Conservation (phyloP, 2,113 vertebrate genomes). For the Butorides virescens region DNA sequence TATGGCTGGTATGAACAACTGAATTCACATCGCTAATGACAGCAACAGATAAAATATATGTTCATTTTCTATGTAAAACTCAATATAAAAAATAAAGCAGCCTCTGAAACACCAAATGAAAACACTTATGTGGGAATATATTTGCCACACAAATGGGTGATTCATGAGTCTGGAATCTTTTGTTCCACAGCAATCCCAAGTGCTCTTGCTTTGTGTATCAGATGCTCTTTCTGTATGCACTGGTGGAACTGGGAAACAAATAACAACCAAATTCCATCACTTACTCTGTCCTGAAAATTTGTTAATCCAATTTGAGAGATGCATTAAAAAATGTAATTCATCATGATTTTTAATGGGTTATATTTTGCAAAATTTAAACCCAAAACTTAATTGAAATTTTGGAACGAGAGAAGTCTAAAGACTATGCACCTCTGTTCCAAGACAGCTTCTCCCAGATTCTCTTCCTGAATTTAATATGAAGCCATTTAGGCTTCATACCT, state of each 20-base stretch:
- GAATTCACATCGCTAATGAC: background rate
- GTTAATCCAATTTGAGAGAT: background rate
- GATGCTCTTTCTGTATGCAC: background rate
- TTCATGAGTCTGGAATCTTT: background rate
- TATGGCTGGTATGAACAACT: background rate
- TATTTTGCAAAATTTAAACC: background rate
- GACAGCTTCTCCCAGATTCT: background rate
- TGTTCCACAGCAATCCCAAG: background rate
- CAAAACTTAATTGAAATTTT: background rate
- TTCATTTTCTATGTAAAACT: background rate
- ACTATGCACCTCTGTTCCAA: background rate
- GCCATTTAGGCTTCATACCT: background rate
- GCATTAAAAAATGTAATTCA: background rate
- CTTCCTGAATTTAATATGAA: background rate
- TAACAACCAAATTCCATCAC: background rate
- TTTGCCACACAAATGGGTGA: background rate
- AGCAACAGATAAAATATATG: background rate
- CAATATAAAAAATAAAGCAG: background rate
- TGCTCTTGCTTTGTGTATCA: background rate
- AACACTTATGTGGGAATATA: background rate
- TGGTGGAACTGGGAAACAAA: background rate
- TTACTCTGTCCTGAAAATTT: background rate
- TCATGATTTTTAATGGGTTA: background rate
- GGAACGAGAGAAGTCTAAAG: background rate
- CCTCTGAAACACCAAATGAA: background rate